These are phyloP conservation scores for Acarapis woodi DNA, from an alignment of 1,140 invertebrate species.

Conservation along the genomic window DNA sequence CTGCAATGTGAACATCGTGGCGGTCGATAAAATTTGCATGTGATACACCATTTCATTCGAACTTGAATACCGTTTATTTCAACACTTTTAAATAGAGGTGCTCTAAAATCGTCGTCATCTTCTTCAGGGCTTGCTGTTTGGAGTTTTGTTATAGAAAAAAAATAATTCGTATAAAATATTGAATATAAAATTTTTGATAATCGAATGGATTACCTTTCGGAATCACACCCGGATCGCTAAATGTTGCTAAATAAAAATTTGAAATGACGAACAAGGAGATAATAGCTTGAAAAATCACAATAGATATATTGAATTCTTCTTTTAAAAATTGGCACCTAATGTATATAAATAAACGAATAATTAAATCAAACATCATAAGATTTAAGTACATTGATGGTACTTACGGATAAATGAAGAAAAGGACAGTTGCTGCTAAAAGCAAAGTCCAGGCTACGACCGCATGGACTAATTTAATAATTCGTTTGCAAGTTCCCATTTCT, in stretches of 20 bases:
- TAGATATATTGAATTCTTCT: conserved; percentile 44
- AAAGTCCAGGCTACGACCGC: conserved; percentile 84
- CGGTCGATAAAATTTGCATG: conserved; percentile 96
- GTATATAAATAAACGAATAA: conserved; percentile 11
- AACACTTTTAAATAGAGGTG: conserved; percentile 87
- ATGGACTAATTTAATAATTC: conserved; percentile 71
- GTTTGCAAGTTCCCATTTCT: conserved; percentile 30
- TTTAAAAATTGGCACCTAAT: conserved; percentile 51
- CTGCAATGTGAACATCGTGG: conserved; percentile 95
- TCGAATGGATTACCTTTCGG: conserved; percentile 50
- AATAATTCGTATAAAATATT: neutral
- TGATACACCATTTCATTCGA: conserved; percentile 98
- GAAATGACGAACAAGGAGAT: conserved; percentile 86
- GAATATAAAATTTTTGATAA: conserved; percentile 9
- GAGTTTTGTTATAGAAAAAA: conserved; percentile 6
- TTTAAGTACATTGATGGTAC: too few relatives aligned
- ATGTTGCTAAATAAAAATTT: conserved; percentile 91
- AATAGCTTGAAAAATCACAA: conserved; percentile 68
- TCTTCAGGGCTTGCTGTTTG: conserved; percentile 65
- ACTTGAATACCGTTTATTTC: conserved; percentile 95
- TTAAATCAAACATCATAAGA: conserved; percentile 8
- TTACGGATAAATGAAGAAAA: conserved; percentile 93
- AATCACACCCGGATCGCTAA: conserved; percentile 97
- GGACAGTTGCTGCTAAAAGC: conserved; percentile 52
- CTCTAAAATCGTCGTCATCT: conserved; percentile 89